A percentile compares a stretch with the other conserved stretches of the same genome.
These are phyloP conservation scores for Scaptodrosophila lebanonensis DNA, from an alignment of 1,140 invertebrate species.

Conservation along the genomic window DNA sequence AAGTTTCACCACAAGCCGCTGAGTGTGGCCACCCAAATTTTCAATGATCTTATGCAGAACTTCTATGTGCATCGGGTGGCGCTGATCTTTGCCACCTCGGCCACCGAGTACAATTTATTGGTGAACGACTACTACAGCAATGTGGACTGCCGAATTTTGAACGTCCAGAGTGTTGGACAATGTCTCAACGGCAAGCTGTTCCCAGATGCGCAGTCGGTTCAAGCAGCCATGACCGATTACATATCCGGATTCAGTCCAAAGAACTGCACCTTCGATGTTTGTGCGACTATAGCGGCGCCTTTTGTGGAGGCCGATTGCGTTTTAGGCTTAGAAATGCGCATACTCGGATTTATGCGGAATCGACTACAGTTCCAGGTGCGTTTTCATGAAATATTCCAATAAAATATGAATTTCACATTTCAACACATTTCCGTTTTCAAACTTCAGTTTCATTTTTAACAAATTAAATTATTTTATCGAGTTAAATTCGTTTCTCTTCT, in stretches of 20 bases:
- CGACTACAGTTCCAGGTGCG: slow-evolving; percentile 57
- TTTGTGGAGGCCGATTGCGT: slow-evolving; percentile 65
- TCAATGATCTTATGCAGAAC: slow-evolving; percentile 39
- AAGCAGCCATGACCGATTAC: slow-evolving; percentile 42
- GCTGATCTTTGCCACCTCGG: slow-evolving; percentile 46
- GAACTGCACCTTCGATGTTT: slow-evolving; percentile 69
- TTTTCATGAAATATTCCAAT: not conserved
- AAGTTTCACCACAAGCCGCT: slow-evolving; percentile 19
- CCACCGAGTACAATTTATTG: slow-evolving; percentile 51
- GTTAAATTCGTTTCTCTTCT: too few relatives aligned
- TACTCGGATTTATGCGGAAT: slow-evolving; percentile 58
- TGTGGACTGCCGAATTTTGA: slow-evolving; percentile 46
- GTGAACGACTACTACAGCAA: slow-evolving; percentile 70
- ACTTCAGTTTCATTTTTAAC: too few relatives aligned
- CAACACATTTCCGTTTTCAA: too few relatives aligned
- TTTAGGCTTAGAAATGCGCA: slow-evolving; percentile 60
- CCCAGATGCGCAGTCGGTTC: slow-evolving; percentile 16
- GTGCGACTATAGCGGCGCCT: slow-evolving; percentile 59
- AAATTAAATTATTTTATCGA: too few relatives aligned
- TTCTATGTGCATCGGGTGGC: slow-evolving; percentile 69
- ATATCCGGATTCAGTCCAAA: slow-evolving; percentile 44
- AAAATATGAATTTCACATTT: too few relatives aligned
- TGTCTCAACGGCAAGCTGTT: slow-evolving; percentile 42
- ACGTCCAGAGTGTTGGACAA: slow-evolving; percentile 49
- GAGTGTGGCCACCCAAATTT: slow-evolving; percentile 42